phyloP scores from a whole-genome alignment of 2,888 invertebrate genomes.

The Drosophila helvetica region DNA sequence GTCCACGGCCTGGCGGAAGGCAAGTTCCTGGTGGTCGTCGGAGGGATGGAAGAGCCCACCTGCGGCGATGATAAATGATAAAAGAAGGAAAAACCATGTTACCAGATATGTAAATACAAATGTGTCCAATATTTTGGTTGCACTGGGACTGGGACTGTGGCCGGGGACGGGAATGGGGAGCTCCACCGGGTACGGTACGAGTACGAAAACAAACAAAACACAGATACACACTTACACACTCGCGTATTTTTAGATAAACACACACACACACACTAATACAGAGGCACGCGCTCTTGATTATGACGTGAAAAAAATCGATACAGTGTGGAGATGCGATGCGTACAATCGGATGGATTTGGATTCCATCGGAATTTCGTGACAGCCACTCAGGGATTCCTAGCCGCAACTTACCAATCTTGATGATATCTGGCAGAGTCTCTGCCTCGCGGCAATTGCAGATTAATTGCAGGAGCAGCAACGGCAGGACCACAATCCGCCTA shows the following conservation, averaged over 20 bases:
- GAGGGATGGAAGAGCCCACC: conserved; percentile 95
- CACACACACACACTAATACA: conserved; percentile 28
- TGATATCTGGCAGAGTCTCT: conserved; percentile 80
- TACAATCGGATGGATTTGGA: conserved; percentile 6
- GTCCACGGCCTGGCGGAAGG: conserved; percentile 96
- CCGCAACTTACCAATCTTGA: conserved; percentile 80
- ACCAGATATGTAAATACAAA: conserved; percentile 3
- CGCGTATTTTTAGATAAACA: conserved; percentile 17
- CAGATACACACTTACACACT: conserved; percentile 44
- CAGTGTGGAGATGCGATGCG: conserved; percentile 41
- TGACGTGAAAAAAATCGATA: conserved; percentile 77
- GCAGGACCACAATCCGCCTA: conserved; percentile 23
- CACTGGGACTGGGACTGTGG: neutral
- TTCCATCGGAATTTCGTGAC: neutral
- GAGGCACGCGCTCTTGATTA: conserved; percentile 51
- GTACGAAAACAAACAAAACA: conserved; percentile 48
- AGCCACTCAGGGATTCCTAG: conserved; percentile 8
- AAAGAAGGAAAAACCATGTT: conserved; percentile 1
- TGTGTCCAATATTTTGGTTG: conserved; percentile 1
- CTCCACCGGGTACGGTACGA: neutral
- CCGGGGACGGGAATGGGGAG: neutral
- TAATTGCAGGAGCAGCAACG: conserved; percentile 48
- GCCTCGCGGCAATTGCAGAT: conserved; percentile 31
- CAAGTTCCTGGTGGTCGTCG: conserved; percentile 94
- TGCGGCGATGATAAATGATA: conserved; percentile 76